phyloP scores from a whole-genome alignment of 2,888 invertebrate genomes.

The Bembecia ichneumoniformis region DNA sequence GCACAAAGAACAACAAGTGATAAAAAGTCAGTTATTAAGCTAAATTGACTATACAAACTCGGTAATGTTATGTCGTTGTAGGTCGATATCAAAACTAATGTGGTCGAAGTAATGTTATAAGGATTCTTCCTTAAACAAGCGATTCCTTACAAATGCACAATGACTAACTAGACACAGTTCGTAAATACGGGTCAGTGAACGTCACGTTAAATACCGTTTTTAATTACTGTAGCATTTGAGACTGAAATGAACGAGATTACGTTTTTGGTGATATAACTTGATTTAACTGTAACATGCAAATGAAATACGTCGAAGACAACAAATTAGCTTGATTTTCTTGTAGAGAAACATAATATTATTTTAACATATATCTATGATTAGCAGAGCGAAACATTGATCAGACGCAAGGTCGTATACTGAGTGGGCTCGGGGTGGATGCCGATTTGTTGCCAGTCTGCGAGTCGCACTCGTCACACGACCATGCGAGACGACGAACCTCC shows the following conservation, averaged over 20 bases:
- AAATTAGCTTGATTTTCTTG: no score
- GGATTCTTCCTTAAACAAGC: slow-evolving; percentile 32
- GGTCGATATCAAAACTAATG: slow-evolving; percentile 44
- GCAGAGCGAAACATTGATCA: slow-evolving; percentile 8
- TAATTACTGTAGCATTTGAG: no score
- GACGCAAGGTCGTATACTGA: slow-evolving; percentile 1
- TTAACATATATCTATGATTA: slow-evolving; percentile 35
- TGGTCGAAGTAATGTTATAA: slow-evolving; percentile 18
- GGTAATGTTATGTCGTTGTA: slow-evolving; percentile 4
- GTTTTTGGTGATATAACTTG: no score
- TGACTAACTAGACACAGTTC: slow-evolving; percentile 9
- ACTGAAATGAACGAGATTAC: no score
- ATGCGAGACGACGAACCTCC: slow-evolving; percentile 50
- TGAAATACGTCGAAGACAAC: no score
- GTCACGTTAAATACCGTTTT: not conserved
- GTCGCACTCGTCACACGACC: slow-evolving; percentile 36
- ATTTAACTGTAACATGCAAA: no score
- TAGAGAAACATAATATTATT: no score
- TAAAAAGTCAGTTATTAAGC: no score
- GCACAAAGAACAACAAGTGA: no score
- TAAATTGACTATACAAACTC: not conserved
- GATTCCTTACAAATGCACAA: slow-evolving; percentile 46
- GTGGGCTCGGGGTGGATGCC: slow-evolving; percentile 7
- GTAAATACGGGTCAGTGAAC: slow-evolving; percentile 1
- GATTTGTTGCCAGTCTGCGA: slow-evolving; percentile 33